Base-by-base conservation (phyloP, 2,113 vertebrate genomes). In the Baryphthengus martii region DNA sequence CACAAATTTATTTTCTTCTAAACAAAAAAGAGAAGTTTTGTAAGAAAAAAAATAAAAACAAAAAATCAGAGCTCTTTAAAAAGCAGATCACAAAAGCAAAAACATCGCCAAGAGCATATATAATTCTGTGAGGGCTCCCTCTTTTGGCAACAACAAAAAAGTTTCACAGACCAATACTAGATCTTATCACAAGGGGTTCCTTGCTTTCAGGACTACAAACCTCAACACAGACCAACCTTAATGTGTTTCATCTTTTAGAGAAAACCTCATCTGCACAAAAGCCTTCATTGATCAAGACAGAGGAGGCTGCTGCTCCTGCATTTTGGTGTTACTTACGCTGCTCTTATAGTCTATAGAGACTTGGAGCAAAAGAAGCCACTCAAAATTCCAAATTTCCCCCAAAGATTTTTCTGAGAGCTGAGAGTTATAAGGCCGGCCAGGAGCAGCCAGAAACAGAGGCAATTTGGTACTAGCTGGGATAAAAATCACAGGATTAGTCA, bases 101-200 rank as follows among this genome's bases (percentile, higher is more conserved):
- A 59, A 29, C 31, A 3, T 18, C 5, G 5, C 49, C 56, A 9
- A 33, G 25, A 93, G 33, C 53, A 82, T 56, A 66, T 39, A 95
- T 74, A 91, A 95, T 81, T 97, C 89, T 94, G 95, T 93, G 94
- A 97, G 84, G 53, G 94, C 89, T 97, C 96, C 94, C 89, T 97
- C 95, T 97, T 87, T 97, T 96, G 96, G 95, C 87, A 86, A 77
- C 49, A 85, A 65, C 62, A 81, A 35, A 91, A 88, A 97, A 75
- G 19, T 84, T 88, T 91, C 35, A 5, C 39, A 49, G 50, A 88
- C 49, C 40, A 14, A 40, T 78, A 9, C 39, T 35, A 50, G 88
- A 72, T 61, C 49, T 96, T 72, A 21, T 67, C 89, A 73, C 23
- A 37, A 49, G 61, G 17, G 29, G 47, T 33, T 56, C 45, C 63